phyloP scores from a whole-genome alignment of 2,888 invertebrate species.

The Phengaris arion region DNA sequence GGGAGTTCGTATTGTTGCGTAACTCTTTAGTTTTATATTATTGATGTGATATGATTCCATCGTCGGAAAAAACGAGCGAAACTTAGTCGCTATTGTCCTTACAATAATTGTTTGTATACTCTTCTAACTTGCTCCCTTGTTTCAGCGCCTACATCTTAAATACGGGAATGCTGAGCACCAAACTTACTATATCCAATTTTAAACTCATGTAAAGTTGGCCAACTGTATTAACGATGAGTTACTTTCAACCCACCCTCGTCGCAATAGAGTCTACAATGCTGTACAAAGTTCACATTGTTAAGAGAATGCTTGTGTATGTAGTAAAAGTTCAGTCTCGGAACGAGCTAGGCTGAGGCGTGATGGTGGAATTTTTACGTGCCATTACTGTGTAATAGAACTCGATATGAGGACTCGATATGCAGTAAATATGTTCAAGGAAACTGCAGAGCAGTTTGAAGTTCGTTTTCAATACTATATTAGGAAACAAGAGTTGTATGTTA shows the following conservation, averaged over 20 bases:
- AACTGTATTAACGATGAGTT: not conserved
- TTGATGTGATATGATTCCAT: no score
- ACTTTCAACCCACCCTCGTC: not conserved
- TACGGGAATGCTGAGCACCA: constrained; percentile 10
- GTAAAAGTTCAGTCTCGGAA: not conserved
- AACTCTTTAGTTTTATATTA: no score
- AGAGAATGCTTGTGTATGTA: not conserved
- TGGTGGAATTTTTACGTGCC: constrained; percentile 25
- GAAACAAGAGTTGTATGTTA: no score
- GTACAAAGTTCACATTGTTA: not conserved
- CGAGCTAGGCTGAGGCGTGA: constrained; percentile 20
- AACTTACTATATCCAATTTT: constrained; percentile 25
- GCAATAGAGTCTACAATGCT: not conserved
- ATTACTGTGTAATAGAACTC: constrained; percentile 22
- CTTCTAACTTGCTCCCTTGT: not conserved
- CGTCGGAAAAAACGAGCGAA: no score
- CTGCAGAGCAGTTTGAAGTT: not conserved
- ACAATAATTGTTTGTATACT: not conserved
- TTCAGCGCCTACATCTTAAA: not conserved
- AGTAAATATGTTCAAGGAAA: constrained; percentile 4
- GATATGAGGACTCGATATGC: constrained; percentile 2
- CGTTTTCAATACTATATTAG: no score
- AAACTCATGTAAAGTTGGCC: constrained; percentile 7
- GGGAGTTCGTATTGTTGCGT: not conserved
- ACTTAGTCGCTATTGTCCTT: no score